Conservation (phyloP, 2,797 vertebrate species). For the Gadopsis marmoratus region DNA sequence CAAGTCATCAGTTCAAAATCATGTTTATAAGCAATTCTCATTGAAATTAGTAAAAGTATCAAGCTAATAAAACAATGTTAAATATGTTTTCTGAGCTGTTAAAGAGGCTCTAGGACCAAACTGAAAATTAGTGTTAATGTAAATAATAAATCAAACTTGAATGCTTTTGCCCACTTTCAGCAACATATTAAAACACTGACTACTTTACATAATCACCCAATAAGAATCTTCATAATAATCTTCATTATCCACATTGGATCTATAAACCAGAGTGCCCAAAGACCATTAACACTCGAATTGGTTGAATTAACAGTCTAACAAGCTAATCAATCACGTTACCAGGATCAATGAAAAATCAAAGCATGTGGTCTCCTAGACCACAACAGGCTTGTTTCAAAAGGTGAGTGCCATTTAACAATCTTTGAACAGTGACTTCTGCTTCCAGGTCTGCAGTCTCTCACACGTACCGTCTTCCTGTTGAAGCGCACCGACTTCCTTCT, state of each 20-base stretch:
- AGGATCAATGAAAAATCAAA: slow-evolving; percentile 46
- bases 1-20: neutral
- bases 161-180: neutral
- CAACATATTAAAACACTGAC: slow-evolving; percentile 16
- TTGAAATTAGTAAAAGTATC: neutral
- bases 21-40: neutral
- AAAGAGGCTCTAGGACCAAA: neutral
- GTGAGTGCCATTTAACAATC: neutral
- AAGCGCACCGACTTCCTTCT: slow-evolving; percentile 28
- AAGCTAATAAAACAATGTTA: neutral
- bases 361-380: slow-evolving; percentile 7
- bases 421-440: neutral
- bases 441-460: neutral
- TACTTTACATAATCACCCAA: slow-evolving; percentile 1
- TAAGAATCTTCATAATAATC: slow-evolving; percentile 8
- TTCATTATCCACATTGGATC: slow-evolving; percentile 23
- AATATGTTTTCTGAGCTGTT: neutral
- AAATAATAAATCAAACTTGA: slow-evolving; percentile 3
- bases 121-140: neutral
- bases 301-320: slow-evolving; percentile 15
- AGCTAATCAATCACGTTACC: slow-evolving; percentile 37
- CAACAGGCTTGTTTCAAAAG: neutral
- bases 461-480: slow-evolving; percentile 15
- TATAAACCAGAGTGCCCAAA: slow-evolving; percentile 25
- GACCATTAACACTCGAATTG: slow-evolving; percentile 31